A percentile compares a stretch with the other conserved stretches of the same genome.
Conservation (phyloP, 2,888 invertebrate species). For the Lasioglossum malachurum region DNA sequence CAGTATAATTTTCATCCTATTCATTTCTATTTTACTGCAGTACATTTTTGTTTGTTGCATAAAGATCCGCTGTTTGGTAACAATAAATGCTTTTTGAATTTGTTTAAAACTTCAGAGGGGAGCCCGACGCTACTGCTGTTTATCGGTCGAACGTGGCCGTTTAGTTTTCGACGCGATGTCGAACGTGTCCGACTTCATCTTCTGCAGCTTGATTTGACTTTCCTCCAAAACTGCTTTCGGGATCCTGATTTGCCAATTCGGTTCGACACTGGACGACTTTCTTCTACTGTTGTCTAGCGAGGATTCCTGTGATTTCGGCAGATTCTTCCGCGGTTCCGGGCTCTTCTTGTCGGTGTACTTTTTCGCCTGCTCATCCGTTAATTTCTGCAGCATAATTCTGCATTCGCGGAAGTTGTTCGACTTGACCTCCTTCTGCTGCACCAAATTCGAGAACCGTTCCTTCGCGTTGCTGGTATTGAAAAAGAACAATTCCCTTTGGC, state of each 20-base stretch:
- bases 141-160: neutral
- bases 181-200: too few relatives aligned
- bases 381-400: constrained; percentile 8
- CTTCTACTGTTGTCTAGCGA: neutral
- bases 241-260: constrained; percentile 40
- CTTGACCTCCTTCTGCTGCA: neutral
- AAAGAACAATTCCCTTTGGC: neutral
- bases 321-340: neutral
- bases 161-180: too few relatives aligned
- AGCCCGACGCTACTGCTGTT: neutral
- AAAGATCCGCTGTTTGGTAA: too few relatives aligned
- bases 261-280: neutral
- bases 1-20: too few relatives aligned
- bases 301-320: too few relatives aligned
- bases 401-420: constrained; percentile 14
- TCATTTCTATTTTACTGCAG: too few relatives aligned
- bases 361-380: constrained; percentile 26
- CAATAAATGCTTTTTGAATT: too few relatives aligned
- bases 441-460: neutral
- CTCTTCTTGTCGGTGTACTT: neutral
- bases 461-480: neutral
- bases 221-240: constrained; percentile 33
- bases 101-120: neutral
- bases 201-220: neutral
- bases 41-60: too few relatives aligned